Evolutionary conservation across 2,113 vertebrate species (phyloP).

Genomic region (Sturnus vulgaris): DNA sequence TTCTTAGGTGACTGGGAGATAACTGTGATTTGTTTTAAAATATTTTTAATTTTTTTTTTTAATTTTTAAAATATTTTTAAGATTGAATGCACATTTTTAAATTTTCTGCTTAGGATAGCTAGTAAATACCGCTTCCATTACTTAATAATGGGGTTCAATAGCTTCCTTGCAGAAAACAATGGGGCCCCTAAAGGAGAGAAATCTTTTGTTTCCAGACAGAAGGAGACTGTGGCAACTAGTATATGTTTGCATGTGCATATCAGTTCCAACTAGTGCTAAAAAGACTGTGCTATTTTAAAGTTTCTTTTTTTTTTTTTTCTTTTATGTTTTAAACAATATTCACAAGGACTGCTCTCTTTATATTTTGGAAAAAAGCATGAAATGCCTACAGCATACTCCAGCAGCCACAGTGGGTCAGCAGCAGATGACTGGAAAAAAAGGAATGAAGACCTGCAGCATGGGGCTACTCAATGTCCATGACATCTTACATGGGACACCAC

Average conservation of each 20-base stretch:
- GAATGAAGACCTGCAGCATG: not conserved
- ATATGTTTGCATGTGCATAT: not conserved
- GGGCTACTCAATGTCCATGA: not conserved
- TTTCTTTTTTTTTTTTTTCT: not conserved
- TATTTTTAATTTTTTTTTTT: not conserved
- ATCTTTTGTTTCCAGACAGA: not conserved
- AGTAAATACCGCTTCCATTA: not conserved
- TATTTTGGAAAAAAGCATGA: not conserved
- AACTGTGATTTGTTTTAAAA: not conserved
- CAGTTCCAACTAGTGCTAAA: not conserved
- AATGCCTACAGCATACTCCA: not conserved
- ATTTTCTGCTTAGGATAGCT: not conserved
- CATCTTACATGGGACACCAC: not conserved
- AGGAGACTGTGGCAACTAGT: not conserved
- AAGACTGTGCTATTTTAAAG: not conserved
- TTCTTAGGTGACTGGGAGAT: not conserved
- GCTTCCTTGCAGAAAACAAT: not conserved
- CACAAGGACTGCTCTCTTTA: not conserved
- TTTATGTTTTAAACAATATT: not conserved
- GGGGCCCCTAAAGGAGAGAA: not conserved
- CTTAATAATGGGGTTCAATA: not conserved
- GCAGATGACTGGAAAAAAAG: not conserved
- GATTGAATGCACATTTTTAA: not conserved
- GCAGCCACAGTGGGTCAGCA: not conserved
- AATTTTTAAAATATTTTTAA: not conserved